Conservation (phyloP, 2,888 invertebrate genomes). For the Brachyptera risi region DNA sequence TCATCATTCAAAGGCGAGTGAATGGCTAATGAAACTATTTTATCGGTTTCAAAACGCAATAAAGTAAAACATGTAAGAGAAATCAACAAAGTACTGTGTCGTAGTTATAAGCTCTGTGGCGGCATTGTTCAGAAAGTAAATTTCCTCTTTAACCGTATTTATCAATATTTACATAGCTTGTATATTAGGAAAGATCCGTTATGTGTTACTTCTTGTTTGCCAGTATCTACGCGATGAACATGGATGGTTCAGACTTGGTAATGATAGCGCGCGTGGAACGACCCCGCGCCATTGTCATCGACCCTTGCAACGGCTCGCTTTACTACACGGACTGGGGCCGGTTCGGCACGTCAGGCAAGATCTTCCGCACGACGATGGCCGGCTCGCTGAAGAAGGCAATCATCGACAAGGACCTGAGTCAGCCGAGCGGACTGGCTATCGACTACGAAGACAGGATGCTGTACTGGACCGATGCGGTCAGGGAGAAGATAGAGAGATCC, state of each 20-base stretch:
- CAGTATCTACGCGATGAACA: slow-evolving; percentile 88
- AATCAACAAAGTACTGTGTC: no score
- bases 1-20: no score
- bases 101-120: no score
- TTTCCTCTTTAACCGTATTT: no score
- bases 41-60: no score
- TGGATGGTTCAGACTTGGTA: slow-evolving; percentile 79
- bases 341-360: slow-evolving; percentile 89
- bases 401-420: slow-evolving; percentile 84
- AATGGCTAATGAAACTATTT: no score
- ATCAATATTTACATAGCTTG: no score
- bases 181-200: no score
- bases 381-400: slow-evolving; percentile 87
- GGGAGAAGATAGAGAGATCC: slow-evolving; percentile 92
- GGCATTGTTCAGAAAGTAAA: no score
- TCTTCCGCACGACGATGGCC: slow-evolving; percentile 93
- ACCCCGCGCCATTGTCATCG: slow-evolving; percentile 91
- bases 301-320: slow-evolving; percentile 92
- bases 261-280: slow-evolving; percentile 92
- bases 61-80: no score
- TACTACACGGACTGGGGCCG: slow-evolving; percentile 97
- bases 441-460: slow-evolving; percentile 90
- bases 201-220: no score
- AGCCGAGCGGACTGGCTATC: slow-evolving; percentile 92
- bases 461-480: slow-evolving; percentile 96